Evolutionary conservation across 2,797 vertebrate genomes (phyloP).

Genomic region (Lithobates pipiens): DNA sequence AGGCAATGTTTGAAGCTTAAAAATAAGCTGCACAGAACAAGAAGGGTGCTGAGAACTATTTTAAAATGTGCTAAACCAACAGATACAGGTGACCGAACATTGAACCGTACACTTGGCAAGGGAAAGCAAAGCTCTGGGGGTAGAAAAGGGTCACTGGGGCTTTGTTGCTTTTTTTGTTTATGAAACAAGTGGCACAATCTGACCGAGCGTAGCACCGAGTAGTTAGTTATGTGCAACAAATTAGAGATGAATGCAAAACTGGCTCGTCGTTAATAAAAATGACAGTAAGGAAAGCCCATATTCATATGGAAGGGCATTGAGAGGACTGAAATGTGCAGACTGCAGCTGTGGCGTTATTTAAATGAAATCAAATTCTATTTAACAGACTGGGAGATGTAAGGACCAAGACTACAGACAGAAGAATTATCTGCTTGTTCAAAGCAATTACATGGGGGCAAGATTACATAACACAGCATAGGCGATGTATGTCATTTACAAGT

Average conservation of each 20-base stretch:
- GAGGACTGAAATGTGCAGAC: constrained; percentile 21
- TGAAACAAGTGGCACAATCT: constrained; percentile 69
- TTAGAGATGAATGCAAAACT: constrained; percentile 54
- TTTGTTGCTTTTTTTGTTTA: constrained; percentile 70
- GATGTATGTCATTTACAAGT: constrained; percentile 29
- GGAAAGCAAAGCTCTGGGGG: constrained; percentile 66
- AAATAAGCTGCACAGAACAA: constrained; percentile 69
- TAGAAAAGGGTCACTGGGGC: constrained; percentile 60
- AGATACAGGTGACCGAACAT: constrained; percentile 75
- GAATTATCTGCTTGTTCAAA: neutral
- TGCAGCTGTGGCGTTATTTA: constrained; percentile 11
- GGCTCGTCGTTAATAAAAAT: constrained; percentile 46
- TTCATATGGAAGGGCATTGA: neutral
- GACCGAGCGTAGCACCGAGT: constrained; percentile 63
- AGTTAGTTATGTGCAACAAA: constrained; percentile 66
- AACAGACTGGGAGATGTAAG: neutral
- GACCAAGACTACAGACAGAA: neutral
- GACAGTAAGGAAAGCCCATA: neutral
- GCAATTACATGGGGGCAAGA: neutral
- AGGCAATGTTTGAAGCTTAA: constrained; percentile 74
- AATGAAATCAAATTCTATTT: constrained; percentile 26
- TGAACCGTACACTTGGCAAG: constrained; percentile 75
- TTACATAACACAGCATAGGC: neutral
- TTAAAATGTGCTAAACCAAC: constrained; percentile 74
- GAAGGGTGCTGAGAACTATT: constrained; percentile 67